phyloP scores from a whole-genome alignment of 2,797 vertebrate species.

The Semotilus atromaculatus region DNA sequence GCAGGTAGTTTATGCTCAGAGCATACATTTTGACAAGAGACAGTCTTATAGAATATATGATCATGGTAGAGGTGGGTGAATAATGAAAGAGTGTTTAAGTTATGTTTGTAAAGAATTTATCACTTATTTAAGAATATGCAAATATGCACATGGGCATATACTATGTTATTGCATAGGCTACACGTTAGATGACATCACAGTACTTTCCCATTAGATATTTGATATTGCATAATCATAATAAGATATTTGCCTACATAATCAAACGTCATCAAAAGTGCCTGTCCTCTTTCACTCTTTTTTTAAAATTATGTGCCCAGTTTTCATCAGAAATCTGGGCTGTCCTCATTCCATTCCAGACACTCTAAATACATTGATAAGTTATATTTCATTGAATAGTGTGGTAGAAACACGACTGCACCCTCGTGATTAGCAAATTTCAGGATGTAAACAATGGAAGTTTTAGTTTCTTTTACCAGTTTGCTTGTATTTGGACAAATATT shows the following conservation, averaged over 20 bases:
- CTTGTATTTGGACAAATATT: too few species aligned
- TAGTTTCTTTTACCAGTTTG: too few species aligned
- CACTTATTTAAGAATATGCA: neutral
- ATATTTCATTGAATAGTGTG: neutral
- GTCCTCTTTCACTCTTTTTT: too few species aligned
- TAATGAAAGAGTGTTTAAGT: slow-evolving; percentile 3
- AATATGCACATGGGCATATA: neutral
- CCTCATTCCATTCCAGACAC: neutral
- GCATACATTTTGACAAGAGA: slow-evolving; percentile 27
- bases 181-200: neutral
- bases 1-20: slow-evolving; percentile 41
- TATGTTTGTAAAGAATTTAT: slow-evolving; percentile 10
- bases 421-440: neutral
- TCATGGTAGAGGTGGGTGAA: neutral
- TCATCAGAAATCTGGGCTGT: neutral
- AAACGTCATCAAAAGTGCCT: too few species aligned
- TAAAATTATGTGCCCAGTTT: too few species aligned
- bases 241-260: too few species aligned
- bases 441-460: neutral
- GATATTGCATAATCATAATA: too few species aligned
- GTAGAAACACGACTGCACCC: neutral
- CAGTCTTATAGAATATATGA: slow-evolving; percentile 29
- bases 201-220: neutral
- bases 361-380: neutral
- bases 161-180: neutral